Conservation (phyloP, 2,797 vertebrate species). For the Acrossocheilus wenchowensis region DNA sequence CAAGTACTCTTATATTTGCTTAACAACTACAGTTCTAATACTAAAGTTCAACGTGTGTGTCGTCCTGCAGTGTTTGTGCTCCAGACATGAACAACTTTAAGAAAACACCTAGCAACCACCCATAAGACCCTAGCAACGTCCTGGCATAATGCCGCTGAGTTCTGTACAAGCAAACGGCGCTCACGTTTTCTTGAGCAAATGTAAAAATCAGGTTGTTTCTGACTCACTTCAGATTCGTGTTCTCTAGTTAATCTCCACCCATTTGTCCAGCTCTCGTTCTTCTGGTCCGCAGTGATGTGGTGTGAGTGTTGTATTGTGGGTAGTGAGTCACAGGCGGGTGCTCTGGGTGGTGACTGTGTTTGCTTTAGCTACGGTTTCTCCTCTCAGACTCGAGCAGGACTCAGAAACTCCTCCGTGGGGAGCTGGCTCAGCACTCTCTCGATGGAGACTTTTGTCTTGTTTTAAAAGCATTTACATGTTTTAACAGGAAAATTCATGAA, state of each 20-base stretch:
- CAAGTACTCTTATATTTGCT: background rate
- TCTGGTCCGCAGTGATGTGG: slow-evolving; percentile 10
- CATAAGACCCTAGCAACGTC: background rate
- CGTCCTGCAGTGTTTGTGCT: background rate
- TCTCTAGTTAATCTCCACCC: slow-evolving; percentile 15
- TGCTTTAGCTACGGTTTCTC: slow-evolving; percentile 81
- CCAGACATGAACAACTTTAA: background rate
- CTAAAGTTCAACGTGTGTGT: background rate
- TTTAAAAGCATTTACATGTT: background rate
- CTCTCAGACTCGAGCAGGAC: slow-evolving; percentile 65
- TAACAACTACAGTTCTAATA: background rate
- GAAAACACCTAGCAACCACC: background rate
- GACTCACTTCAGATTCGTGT: background rate
- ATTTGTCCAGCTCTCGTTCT: background rate
- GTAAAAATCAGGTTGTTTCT: background rate
- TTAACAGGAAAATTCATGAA: too few relatives aligned
- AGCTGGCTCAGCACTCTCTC: slow-evolving; percentile 74
- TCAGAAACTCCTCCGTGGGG: slow-evolving; percentile 75
- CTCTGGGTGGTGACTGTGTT: slow-evolving; percentile 66
- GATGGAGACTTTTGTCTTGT: too few relatives aligned
- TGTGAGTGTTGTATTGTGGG: slow-evolving; percentile 11
- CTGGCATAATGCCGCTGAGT: background rate
- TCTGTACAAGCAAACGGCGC: background rate
- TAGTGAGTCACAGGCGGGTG: slow-evolving; percentile 23
- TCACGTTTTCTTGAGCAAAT: background rate